Base-by-base conservation (phyloP, 1,140 invertebrate genomes). In the Drosophila trapezifrons region DNA sequence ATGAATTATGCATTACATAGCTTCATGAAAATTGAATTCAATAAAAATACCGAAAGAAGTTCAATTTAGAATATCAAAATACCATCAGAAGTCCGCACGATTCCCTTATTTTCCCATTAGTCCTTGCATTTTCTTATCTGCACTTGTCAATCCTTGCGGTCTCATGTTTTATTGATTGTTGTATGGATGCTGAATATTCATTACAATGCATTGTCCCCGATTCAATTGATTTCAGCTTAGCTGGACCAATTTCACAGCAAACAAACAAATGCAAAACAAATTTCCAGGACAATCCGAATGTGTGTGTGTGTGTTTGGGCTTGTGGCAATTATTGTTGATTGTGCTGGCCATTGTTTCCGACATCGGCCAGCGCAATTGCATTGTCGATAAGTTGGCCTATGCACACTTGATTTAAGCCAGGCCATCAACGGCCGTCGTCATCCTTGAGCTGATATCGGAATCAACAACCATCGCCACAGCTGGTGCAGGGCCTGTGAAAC, bases 271-370 rank as follows among this genome's bases (percentile, higher is more conserved):
- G 58, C 15, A 43, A 45, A 38, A 29, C 51, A 45, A 46, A 62
- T 59, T 29, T 57, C 40, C 38, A 46, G 55, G 63, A 59, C 78
- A 57, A 46, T 56, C 47, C 35, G 35, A 22, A 40, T 38, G 38
- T 72, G 47, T 76, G 51, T 46, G 55, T 64, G 45, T 54, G 27
- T 51, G 27, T 71, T 57, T 75, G 49, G 54, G 69, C 42, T 67
- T 63, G 58, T 71, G 64, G 78, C 82, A 76, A 81, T 84, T 85
- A 85, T 54, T 56, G 70, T 64, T 75, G 77, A 80, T 84, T 85
- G 76, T 38, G 42, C 58, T 71, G 76, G 65, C 60, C 55, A 81
- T 86, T 85, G 82, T 78, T 62, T 60, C 47, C 25, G 46, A n/a
- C 55, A 37, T 54, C 32, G 51, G 51, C 4, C 49, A 52, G 29